Evolutionary conservation across 2,888 invertebrate species (phyloP), one percentile per base, ranked within the genome.

Genomic region (Aporophyla lueneburgensis): DNA sequence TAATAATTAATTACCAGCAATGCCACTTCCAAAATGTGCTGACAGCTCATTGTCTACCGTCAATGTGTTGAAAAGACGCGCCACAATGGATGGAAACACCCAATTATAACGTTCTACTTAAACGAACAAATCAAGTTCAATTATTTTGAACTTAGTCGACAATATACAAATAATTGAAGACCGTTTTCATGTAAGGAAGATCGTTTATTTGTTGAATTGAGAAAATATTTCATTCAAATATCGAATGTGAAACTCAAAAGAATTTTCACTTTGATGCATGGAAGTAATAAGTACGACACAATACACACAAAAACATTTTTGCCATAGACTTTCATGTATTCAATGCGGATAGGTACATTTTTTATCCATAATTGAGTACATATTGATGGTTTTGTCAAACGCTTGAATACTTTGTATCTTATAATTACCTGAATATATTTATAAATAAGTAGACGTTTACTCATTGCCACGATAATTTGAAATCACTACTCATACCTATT

Each of bases 101-200:
- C 88, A 88, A 89, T 88, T 89, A 88, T 84, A 89, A 76, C 80
- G 71, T 83, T 87, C 78, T 74, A 73, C 76, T 83, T 76, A 80
- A 86, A 66, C 74, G 73, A 87, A 80, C 80, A 78, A 78, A 83
- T 83, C 75, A 79, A 76, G 63, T 78, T 68, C 81, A 80, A 83
- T 84, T 85, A 80, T 85, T 86, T 78, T 66, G 68, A 79, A 79
- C 71, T 78, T 76, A 33, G 59, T n/a, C 49, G 19, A 61, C 69
- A 75, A 61, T 63, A 76, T 81, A 61, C 6, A 59, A 40, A 21
- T 51, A 81, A 72, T 72, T 80, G 51, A 69, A 71, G 49, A 4
- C 49, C 40, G 51, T 56, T 59, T 5, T 33, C n/a, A 27, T 62
- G 61, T 56, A 66, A 49, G 19, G 33, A 33, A 49, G 40, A 51